Evolutionary conservation across 1,140 invertebrate species (phyloP).

Genomic region (Drosophila leontia): DNA sequence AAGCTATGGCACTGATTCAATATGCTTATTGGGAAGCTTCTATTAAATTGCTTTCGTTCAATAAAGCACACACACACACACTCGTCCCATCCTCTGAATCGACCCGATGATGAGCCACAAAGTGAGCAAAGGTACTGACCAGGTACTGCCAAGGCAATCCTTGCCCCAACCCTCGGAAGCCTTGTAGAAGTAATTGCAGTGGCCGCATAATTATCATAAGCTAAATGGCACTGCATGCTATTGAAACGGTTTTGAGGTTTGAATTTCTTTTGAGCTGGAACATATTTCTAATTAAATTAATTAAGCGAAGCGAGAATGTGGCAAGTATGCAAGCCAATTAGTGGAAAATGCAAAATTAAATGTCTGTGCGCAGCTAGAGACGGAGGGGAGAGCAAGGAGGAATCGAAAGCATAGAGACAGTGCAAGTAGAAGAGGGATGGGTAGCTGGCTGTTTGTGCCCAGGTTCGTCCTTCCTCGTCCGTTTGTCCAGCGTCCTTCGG

Average conservation of each 20-base stretch:
- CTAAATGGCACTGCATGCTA: slow-evolving; percentile 39
- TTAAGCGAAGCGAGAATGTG: slow-evolving; percentile 73
- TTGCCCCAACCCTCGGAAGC: slow-evolving; percentile 5
- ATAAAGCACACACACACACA: slow-evolving; percentile 10
- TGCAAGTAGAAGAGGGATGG: not conserved
- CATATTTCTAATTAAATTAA: slow-evolving; percentile 83
- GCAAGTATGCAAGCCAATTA: slow-evolving; percentile 76
- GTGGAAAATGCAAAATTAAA: slow-evolving; percentile 82
- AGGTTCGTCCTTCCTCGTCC: slow-evolving; percentile 4
- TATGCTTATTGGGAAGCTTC: not conserved
- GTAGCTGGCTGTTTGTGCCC: slow-evolving; percentile 24
- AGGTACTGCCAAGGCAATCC: not conserved
- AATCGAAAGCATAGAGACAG: not conserved
- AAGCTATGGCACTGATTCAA: not conserved
- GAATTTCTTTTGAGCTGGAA: slow-evolving; percentile 66
- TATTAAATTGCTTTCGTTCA: slow-evolving; percentile 12
- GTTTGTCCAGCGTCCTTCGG: slow-evolving; percentile 20
- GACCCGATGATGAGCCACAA: slow-evolving; percentile 39
- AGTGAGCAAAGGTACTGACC: slow-evolving; percentile 22
- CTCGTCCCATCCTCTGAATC: slow-evolving; percentile 18
- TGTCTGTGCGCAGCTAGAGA: slow-evolving; percentile 49
- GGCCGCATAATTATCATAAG: slow-evolving; percentile 54
- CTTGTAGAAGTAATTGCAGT: slow-evolving; percentile 31
- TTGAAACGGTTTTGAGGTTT: slow-evolving; percentile 49
- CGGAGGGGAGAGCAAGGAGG: not conserved